Evolutionary conservation across 2,113 vertebrate genomes (phyloP).

Genomic region (Pseudorhombus dupliciocellatus): DNA sequence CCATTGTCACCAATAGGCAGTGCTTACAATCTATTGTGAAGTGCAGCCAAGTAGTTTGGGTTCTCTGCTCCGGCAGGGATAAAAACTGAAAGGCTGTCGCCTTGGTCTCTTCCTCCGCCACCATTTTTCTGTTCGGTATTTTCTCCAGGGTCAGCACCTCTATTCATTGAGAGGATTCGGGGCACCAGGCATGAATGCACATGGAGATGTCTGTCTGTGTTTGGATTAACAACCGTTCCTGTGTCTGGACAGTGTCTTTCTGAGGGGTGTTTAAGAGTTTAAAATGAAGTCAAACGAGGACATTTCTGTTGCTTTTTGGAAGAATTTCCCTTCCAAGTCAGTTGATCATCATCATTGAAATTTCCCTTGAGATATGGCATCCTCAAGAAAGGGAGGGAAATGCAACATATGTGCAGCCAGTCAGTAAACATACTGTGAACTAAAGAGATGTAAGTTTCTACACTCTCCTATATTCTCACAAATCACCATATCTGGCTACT

Average conservation of each 20-base stretch:
- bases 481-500: background rate
- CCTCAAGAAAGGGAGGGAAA: no score
- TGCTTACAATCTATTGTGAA: constrained; percentile 19
- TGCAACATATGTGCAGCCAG: background rate
- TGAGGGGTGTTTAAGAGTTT: background rate
- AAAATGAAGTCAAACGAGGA: background rate
- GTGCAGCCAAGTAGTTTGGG: constrained; percentile 19
- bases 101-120: constrained; percentile 13
- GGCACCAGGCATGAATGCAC: background rate
- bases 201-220: no score
- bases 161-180: background rate
- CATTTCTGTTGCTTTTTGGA: background rate
- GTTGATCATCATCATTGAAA: no score
- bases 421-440: no score
- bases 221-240: no score
- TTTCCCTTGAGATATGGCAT: no score
- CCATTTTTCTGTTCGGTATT: background rate
- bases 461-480: background rate
- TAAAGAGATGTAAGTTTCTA: background rate
- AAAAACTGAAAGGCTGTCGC: constrained; percentile 10
- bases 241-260: background rate
- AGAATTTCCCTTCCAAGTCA: no score
- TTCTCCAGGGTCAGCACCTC: constrained; percentile 3
- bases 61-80: constrained; percentile 23
- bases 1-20: constrained; percentile 32